Conservation (phyloP, 2,888 invertebrate species). For the Pogonocherus hispidulus region DNA sequence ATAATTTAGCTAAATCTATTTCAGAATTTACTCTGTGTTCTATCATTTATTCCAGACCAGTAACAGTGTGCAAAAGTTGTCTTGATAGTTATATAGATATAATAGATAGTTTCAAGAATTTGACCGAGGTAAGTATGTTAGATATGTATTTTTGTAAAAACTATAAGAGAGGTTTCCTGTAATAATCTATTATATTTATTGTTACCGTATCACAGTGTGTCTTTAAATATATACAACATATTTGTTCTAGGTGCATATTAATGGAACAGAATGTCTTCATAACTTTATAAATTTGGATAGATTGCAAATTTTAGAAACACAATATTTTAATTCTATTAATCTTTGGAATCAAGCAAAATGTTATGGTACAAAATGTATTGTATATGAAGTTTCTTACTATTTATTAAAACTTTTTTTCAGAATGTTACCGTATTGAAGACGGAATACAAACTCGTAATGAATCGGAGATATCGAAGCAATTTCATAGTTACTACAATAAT, state of each 20-base stretch:
- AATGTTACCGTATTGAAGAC: slow-evolving; percentile 72
- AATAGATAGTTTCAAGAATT: slow-evolving; percentile 70
- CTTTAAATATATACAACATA: too few species aligned
- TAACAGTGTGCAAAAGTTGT: slow-evolving; percentile 75
- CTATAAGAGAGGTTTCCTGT: too few species aligned
- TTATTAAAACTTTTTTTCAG: slow-evolving; percentile 61
- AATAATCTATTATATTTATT: too few species aligned
- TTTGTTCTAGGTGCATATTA: slow-evolving; percentile 51
- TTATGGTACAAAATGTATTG: slow-evolving; percentile 69
- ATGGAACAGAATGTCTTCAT: slow-evolving; percentile 73
- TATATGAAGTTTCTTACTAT: neutral
- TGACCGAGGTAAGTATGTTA: slow-evolving; percentile 64
- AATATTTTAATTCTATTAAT: slow-evolving; percentile 71
- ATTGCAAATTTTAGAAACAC: slow-evolving; percentile 73
- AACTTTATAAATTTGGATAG: slow-evolving; percentile 75
- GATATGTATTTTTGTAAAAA: neutral
- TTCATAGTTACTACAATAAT: slow-evolving; percentile 68
- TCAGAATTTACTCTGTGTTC: slow-evolving; percentile 75
- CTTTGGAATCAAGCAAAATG: slow-evolving; percentile 77
- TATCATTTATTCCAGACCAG: slow-evolving; percentile 74
- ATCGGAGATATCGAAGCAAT: slow-evolving; percentile 71
- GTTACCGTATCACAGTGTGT: too few species aligned
- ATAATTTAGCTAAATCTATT: slow-evolving; percentile 71
- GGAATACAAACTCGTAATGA: slow-evolving; percentile 64
- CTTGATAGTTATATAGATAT: slow-evolving; percentile 72